Conservation (phyloP, 2,113 vertebrate genomes). For the Zingel zingel region DNA sequence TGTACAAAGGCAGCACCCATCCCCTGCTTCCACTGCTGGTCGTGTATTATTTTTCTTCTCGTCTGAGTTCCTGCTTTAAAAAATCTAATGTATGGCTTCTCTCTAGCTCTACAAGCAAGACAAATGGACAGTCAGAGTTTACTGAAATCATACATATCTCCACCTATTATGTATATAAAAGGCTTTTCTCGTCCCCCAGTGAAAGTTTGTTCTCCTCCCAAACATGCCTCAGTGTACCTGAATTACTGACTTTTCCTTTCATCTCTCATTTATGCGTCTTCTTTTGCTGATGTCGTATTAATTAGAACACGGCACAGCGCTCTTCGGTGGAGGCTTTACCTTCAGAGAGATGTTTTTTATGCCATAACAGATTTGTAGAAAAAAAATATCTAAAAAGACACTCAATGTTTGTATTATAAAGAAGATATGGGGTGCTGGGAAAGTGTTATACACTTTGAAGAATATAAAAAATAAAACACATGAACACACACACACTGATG, state of each 20-base stretch:
- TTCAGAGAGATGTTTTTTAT: constrained; percentile 80
- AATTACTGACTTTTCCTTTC: constrained; percentile 65
- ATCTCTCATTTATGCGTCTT: constrained; percentile 56
- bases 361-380: constrained; percentile 80
- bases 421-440: constrained; percentile 54
- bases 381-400: constrained; percentile 58
- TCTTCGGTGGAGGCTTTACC: constrained; percentile 62
- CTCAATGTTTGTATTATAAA: constrained; percentile 78
- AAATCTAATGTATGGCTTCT: constrained; percentile 54
- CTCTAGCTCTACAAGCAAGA: constrained; percentile 8
- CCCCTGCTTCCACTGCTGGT: constrained; percentile 31
- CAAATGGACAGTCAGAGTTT: constrained; percentile 56
- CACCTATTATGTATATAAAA: constrained; percentile 76
- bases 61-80: constrained; percentile 53
- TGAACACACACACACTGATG: constrained; percentile 42
- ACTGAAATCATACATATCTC: constrained; percentile 69
- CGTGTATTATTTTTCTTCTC: constrained; percentile 26
- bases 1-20: constrained; percentile 52
- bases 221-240: constrained; percentile 67
- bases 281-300: constrained; percentile 68
- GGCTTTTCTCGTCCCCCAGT: constrained; percentile 56
- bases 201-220: constrained; percentile 59
- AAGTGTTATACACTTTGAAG: constrained; percentile 69
- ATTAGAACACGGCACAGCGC: constrained; percentile 67
- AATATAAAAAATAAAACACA: constrained; percentile 52